A percentile compares a stretch with the other conserved stretches of the same genome.
phyloP scores from a whole-genome alignment of 64 coral and sea anemone genomes.

The Hydrozoanthus tunicans region DNA sequence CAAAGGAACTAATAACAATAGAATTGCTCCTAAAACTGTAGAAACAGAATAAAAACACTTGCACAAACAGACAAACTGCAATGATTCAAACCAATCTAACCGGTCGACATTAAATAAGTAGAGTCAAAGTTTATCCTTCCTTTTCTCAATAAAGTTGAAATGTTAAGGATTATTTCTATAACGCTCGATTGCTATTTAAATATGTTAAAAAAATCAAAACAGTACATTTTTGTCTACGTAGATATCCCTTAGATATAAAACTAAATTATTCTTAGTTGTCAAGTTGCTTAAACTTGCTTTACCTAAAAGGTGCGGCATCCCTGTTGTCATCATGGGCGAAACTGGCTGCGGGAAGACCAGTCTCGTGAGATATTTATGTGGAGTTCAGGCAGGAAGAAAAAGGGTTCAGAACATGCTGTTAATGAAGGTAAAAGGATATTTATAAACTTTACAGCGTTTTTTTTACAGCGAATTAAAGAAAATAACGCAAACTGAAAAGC shows the following conservation, averaged over 20 bases:
- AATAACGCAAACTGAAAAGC: neutral
- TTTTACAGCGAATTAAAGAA: neutral
- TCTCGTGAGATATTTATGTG: slow-evolving; percentile 71
- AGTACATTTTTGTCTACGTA: neutral
- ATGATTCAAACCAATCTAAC: too few species aligned
- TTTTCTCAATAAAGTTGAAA: too few species aligned
- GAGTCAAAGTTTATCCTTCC: too few species aligned
- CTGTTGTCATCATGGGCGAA: slow-evolving; percentile 83
- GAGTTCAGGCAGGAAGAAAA: slow-evolving; percentile 44
- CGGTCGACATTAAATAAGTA: too few species aligned
- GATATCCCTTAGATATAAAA: neutral
- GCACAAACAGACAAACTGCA: too few species aligned
- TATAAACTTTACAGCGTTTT: neutral
- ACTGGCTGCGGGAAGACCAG: slow-evolving; percentile 82
- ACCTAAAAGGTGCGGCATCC: slow-evolving; percentile 62
- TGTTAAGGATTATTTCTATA: too few species aligned
- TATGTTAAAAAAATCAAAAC: too few species aligned
- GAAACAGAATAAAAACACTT: too few species aligned
- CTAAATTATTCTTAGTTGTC: neutral
- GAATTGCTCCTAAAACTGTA: too few species aligned
- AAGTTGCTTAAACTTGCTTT: neutral
- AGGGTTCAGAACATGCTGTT: slow-evolving; percentile 61
- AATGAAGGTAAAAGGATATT: slow-evolving; percentile 60
- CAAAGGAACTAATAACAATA: too few species aligned
- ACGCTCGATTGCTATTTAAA: too few species aligned